A percentile compares a stretch with the other conserved stretches of the same genome.
These are phyloP conservation scores for Orthonychiurus folsomi DNA, from an alignment of 2,888 invertebrate species.

Conservation along the genomic window DNA sequence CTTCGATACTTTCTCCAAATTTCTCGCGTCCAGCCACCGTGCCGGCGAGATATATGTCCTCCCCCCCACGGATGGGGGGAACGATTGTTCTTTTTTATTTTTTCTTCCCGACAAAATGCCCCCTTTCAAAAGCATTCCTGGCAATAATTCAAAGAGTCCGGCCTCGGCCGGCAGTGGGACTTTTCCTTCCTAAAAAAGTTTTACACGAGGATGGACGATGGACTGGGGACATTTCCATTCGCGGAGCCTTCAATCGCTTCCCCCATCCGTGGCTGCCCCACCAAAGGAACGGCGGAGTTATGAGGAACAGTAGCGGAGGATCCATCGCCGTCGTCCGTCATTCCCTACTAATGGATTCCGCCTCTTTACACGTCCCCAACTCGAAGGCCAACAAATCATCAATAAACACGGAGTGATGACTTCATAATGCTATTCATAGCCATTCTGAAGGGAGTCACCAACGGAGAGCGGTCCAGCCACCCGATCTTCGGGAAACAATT, in stretches of 20 bases:
- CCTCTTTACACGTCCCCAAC: constrained; percentile 23
- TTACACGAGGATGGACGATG: constrained; percentile 21
- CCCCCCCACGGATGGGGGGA: no score
- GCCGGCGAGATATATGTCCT: no score
- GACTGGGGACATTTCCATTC: background rate
- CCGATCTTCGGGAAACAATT: no score
- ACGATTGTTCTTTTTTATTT: constrained; percentile 39
- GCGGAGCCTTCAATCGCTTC: background rate
- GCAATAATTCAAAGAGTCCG: constrained; percentile 40
- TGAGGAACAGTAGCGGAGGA: no score
- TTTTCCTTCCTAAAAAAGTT: constrained; percentile 24
- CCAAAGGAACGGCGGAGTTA: no score
- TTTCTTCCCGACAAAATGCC: constrained; percentile 31
- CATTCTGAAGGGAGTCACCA: no score
- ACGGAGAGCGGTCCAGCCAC: no score
- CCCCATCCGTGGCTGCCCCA: constrained; percentile 4
- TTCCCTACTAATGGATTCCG: constrained; percentile 30
- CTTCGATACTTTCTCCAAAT: constrained; percentile 7
- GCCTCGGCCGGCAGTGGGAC: constrained; percentile 26
- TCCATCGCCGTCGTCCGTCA: constrained; percentile 9
- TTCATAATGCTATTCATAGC: no score
- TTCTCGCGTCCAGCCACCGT: no score
- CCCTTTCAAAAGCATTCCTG: constrained; percentile 39
- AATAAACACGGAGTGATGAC: constrained; percentile 21
- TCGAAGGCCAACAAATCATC: constrained; percentile 36